Conservation (phyloP, 1,140 invertebrate genomes). For the Piezodorus guildinii region DNA sequence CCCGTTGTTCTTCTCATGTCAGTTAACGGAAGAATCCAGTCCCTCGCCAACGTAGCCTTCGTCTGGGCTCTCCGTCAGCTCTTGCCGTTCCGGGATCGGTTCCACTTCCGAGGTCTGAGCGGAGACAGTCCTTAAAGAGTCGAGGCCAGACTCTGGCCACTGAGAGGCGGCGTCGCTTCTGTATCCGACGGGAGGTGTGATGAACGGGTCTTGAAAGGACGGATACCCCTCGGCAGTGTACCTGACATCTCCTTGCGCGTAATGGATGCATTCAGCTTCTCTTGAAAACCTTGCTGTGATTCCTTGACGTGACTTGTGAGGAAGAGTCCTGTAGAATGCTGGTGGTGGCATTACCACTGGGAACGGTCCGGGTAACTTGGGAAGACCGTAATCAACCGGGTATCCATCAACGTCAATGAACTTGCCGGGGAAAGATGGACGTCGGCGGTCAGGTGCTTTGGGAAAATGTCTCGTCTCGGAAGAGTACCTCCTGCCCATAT, state of each 20-base stretch:
- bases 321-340: constrained; percentile 53
- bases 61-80: constrained; percentile 70
- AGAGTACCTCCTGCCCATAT: constrained; percentile 28
- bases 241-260: constrained; percentile 46
- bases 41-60: constrained; percentile 75
- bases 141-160: constrained; percentile 25
- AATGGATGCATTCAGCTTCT: constrained; percentile 52
- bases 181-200: constrained; percentile 55
- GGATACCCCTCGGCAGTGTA: constrained; percentile 65
- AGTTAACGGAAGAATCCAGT: constrained; percentile 38
- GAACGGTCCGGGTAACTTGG: constrained; percentile 40
- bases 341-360: constrained; percentile 34
- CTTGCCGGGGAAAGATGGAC: constrained; percentile 51
- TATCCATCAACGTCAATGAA: constrained; percentile 63
- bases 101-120: constrained; percentile 28
- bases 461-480: constrained; percentile 24
- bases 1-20: constrained; percentile 26
- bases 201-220: constrained; percentile 38
- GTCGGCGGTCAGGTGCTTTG: constrained; percentile 46
- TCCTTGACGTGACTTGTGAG: constrained; percentile 49
- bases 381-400: constrained; percentile 65
- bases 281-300: constrained; percentile 49
- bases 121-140: constrained; percentile 26
- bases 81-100: constrained; percentile 35
- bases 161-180: constrained; percentile 35